Conservation (phyloP, 2,888 invertebrate species). For the Acleris emargana region DNA sequence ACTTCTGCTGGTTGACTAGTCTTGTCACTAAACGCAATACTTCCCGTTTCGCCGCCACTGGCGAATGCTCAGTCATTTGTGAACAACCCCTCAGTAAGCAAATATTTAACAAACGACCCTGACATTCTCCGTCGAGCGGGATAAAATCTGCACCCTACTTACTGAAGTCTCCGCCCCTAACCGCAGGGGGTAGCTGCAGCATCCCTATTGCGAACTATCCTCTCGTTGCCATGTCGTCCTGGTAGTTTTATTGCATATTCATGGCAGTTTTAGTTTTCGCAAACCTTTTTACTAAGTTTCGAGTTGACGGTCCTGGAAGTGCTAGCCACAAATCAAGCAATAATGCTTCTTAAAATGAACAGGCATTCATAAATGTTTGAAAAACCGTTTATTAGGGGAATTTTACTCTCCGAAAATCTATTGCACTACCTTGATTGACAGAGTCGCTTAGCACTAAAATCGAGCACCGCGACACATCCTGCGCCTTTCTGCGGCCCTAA, state of each 20-base stretch:
- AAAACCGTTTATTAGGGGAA: no score
- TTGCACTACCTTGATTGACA: slow-evolving; percentile 1
- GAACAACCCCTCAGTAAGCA: slow-evolving; percentile 42
- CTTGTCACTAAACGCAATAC: no score
- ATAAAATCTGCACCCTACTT: slow-evolving; percentile 55
- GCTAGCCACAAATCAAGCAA: no score
- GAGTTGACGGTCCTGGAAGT: not conserved
- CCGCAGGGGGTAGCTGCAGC: slow-evolving; percentile 69
- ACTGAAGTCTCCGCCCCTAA: slow-evolving; percentile 59
- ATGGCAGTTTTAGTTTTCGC: slow-evolving; percentile 68
- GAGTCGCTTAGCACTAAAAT: no score
- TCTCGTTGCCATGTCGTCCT: slow-evolving; percentile 62
- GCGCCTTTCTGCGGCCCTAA: slow-evolving; percentile 54
- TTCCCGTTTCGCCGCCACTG: not conserved
- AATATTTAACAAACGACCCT: slow-evolving; percentile 43
- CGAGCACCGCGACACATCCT: slow-evolving; percentile 43
- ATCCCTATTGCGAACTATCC: slow-evolving; percentile 75
- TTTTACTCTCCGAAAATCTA: slow-evolving; percentile 1
- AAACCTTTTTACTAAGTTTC: slow-evolving; percentile 46
- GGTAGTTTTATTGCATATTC: slow-evolving; percentile 82
- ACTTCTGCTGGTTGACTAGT: no score
- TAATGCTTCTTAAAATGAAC: no score
- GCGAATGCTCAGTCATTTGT: slow-evolving; percentile 18
- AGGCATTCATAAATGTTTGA: no score
- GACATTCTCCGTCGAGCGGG: slow-evolving; percentile 44